phyloP scores from a whole-genome alignment of 2,888 invertebrate species.

The Phragmatobia fuliginosa region DNA sequence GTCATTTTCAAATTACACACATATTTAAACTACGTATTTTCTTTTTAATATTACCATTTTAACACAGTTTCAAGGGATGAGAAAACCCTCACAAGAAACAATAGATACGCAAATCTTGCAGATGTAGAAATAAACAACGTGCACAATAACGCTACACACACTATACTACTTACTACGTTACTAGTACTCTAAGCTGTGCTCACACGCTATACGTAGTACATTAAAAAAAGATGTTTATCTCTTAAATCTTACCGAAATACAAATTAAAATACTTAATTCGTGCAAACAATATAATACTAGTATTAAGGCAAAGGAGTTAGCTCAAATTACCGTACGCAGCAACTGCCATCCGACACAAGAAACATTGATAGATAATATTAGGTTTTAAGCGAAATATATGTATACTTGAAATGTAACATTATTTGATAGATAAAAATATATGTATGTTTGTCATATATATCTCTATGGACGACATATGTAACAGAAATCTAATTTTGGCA shows the following conservation, averaged over 20 bases:
- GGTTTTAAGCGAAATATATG: no score
- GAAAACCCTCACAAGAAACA: conserved; percentile 36
- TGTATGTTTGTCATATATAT: no score
- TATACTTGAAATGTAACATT: no score
- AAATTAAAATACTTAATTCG: background rate
- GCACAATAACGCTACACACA: conserved; percentile 40
- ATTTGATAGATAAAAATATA: no score
- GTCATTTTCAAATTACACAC: conserved; percentile 17
- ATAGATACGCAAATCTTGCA: conserved; percentile 41
- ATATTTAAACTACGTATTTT: conserved; percentile 23
- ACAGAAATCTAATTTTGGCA: no score
- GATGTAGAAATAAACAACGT: conserved; percentile 49
- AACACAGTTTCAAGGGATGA: conserved; percentile 46
- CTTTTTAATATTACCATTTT: conserved; percentile 34
- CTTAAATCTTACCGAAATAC: background rate
- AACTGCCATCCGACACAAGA: background rate
- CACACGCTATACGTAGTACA: conserved; percentile 6
- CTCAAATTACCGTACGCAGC: background rate
- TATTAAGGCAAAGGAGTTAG: background rate
- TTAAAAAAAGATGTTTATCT: background rate
- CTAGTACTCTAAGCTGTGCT: background rate
- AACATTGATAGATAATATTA: background rate
- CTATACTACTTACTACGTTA: conserved; percentile 1
- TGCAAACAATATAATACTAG: background rate
- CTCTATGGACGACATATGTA: no score